Conservation (phyloP, 2,113 vertebrate genomes). For the Ibidorhyncha struthersii region DNA sequence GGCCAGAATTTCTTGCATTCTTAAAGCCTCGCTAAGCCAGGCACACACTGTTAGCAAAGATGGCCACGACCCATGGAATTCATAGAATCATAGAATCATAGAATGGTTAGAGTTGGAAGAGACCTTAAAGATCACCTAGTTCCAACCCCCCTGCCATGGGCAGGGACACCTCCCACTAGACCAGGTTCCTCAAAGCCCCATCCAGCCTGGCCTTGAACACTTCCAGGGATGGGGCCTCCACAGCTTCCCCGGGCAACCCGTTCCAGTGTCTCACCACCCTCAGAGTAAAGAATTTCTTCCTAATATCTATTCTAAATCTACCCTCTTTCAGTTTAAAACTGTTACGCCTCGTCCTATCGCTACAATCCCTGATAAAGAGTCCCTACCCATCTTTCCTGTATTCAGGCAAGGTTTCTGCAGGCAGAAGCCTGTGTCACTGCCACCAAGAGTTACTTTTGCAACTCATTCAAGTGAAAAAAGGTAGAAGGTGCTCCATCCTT, state of each 20-base stretch:
- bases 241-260: background rate
- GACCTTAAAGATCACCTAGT: background rate
- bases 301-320: background rate
- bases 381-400: background rate
- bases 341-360: background rate
- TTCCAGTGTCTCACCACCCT: background rate
- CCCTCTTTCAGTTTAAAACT: background rate
- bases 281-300: background rate
- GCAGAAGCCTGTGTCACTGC: background rate
- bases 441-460: background rate
- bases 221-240: background rate
- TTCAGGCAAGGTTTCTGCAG: background rate
- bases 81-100: background rate
- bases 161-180: background rate
- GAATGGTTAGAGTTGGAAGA: background rate
- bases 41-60: background rate
- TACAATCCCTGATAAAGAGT: background rate
- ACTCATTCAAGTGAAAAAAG: background rate
- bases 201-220: background rate
- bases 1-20: background rate
- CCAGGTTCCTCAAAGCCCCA: background rate
- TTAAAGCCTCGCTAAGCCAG: background rate
- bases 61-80: background rate
- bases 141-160: background rate
- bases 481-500: background rate